Base-by-base conservation (phyloP, 2,113 vertebrate genomes). In the Siniperca knerii region DNA sequence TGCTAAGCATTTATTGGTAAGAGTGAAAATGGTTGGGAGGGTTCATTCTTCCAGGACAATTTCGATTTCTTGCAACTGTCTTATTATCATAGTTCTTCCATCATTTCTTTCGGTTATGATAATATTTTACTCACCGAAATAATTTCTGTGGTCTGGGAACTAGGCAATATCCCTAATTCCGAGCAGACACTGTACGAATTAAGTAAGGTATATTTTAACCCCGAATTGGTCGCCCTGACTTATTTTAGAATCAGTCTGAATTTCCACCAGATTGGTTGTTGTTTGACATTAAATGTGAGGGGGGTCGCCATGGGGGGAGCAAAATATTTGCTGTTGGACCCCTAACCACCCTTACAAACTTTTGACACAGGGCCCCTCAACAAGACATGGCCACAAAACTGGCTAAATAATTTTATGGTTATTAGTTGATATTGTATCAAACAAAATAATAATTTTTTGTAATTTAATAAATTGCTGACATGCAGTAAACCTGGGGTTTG, bases 1-100 rank as follows among this genome's bases (percentile, higher is more conserved):
- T 74, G 70, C 40, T 55, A 8, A 6, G 42, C 69, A 58, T 79
- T 77, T 69, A 79, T 18, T n/a, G n/a, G 13, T 2, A n/a, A 37
- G 50, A 75, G 37, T 35, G 66, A 50, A 61, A 54, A 77, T 33
- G 18, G 33, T n/a, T 4, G 29, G 12, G 12, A 68, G 16, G 44
- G 4, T 18, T 61, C 48, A 10, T 25, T 60, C 29, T n/a, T 7
- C 18, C 20, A 8, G 46, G 20, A 68, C 46, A 37, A 8, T 13
- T 54, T 46, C 0, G 0, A 6, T 67, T 61, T 44, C 46, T 64
- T 40, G n/a, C 46, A 46, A 42, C 21, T 64, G 46, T 42, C 25
- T 73, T 29, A 18, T 16, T 35, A 20, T 33, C 8, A 73, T 33
- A 60, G 21, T 29, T 50, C 15, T 23, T 37, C 9, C 12, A 23